Evolutionary conservation across 2,113 vertebrate species (phyloP).

Genomic region (Pachyramphus minor): DNA sequence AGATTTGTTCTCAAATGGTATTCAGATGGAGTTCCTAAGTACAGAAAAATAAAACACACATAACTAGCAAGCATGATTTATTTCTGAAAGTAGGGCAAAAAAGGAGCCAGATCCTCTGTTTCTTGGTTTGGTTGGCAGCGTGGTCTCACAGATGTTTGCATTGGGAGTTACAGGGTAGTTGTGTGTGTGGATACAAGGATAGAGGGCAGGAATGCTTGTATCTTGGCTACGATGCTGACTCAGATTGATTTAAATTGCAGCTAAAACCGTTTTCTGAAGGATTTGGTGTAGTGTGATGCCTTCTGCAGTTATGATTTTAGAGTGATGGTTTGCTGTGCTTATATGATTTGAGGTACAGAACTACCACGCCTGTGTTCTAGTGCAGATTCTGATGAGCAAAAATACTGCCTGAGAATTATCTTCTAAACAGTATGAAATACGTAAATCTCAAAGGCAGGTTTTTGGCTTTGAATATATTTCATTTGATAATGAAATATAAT

Average conservation of each 20-base stretch:
- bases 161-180: background rate
- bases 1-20: background rate
- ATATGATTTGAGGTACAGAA: background rate
- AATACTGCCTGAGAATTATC: background rate
- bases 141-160: background rate
- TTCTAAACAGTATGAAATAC: background rate
- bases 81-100: background rate
- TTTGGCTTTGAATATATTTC: background rate
- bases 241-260: background rate
- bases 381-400: background rate
- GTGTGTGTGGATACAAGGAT: background rate
- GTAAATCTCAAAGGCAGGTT: background rate
- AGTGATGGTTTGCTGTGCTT: background rate
- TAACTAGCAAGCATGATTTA: background rate
- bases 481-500: no score
- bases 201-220: background rate
- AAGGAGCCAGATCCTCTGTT: background rate
- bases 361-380: background rate
- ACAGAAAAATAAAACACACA: background rate
- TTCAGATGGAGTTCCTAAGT: background rate
- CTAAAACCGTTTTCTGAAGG: background rate
- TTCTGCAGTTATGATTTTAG: background rate
- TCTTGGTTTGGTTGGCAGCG: background rate
- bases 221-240: background rate
- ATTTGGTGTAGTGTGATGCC: background rate